These are phyloP conservation scores for Scomber colias DNA, from an alignment of 2,113 vertebrate genomes.

Conservation along the genomic window DNA sequence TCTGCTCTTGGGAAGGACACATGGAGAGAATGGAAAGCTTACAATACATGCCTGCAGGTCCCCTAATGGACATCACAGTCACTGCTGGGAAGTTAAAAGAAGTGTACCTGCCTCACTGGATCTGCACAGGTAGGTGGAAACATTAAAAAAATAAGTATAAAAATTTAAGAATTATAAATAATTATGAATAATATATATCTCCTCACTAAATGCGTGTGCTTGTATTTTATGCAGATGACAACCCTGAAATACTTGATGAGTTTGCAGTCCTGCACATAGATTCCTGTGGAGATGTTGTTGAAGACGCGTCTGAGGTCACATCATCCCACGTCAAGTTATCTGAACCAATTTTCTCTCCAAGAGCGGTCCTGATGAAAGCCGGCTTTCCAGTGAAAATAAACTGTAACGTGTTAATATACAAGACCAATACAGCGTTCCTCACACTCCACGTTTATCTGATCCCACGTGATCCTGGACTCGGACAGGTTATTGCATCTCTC, in stretches of 20 bases:
- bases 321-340: no score
- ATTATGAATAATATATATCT: no score
- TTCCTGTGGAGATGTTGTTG: no score
- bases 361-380: not conserved
- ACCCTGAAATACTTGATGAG: no score
- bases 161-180: no score
- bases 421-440: slow-evolving; percentile 25
- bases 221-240: no score
- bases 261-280: no score
- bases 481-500: not conserved
- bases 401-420: slow-evolving; percentile 28
- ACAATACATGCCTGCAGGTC: slow-evolving; percentile 5
- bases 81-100: not conserved
- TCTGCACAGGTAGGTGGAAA: no score
- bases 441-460: slow-evolving; percentile 14
- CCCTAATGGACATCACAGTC: slow-evolving; percentile 4
- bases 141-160: no score
- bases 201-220: no score
- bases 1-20: slow-evolving; percentile 9
- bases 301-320: no score
- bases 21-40: not conserved
- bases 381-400: not conserved
- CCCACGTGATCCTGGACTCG: slow-evolving; percentile 6
- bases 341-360: no score
- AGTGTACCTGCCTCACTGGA: not conserved